Conservation (phyloP, 2,888 invertebrate genomes). For the Drosophila longiperda region DNA sequence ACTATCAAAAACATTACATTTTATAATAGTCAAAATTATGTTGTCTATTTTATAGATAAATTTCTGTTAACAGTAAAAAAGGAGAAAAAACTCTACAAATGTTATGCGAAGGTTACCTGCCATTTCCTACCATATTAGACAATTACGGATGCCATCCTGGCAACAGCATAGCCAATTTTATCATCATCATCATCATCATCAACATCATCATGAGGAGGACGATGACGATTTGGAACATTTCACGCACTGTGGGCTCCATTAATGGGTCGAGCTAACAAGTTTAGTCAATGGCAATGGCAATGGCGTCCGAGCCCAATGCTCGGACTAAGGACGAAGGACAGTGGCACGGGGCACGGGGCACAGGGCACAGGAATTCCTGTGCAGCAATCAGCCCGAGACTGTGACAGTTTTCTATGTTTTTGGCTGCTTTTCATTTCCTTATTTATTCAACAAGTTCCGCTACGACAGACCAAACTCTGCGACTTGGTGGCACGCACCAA, state of each 20-base stretch:
- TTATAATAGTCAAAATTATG: neutral
- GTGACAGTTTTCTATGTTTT: conserved; percentile 60
- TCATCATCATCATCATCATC: neutral
- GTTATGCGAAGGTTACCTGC: conserved; percentile 15
- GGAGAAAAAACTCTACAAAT: neutral
- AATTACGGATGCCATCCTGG: conserved; percentile 38
- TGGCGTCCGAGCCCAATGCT: neutral
- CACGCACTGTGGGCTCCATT: conserved; percentile 39
- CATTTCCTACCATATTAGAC: conserved; percentile 32
- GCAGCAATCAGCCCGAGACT: conserved; percentile 63
- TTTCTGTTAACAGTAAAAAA: neutral
- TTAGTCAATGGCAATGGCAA: conserved; percentile 10
- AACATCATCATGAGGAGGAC: conserved; percentile 13
- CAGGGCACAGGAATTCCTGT: conserved; percentile 60
- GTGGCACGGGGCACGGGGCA: conserved; percentile 22
- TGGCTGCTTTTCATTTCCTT: conserved; percentile 68
- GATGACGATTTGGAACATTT: conserved; percentile 47
- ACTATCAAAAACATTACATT: neutral
- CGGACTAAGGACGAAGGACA: neutral
- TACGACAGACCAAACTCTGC: conserved; percentile 21
- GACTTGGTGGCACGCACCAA: conserved; percentile 53
- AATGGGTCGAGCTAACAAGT: conserved; percentile 48
- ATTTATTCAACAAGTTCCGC: conserved; percentile 77
- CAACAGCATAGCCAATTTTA: conserved; percentile 1
- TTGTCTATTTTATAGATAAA: conserved; percentile 3